Conservation (phyloP, 2,113 vertebrate genomes). For the Tyrannus savana region DNA sequence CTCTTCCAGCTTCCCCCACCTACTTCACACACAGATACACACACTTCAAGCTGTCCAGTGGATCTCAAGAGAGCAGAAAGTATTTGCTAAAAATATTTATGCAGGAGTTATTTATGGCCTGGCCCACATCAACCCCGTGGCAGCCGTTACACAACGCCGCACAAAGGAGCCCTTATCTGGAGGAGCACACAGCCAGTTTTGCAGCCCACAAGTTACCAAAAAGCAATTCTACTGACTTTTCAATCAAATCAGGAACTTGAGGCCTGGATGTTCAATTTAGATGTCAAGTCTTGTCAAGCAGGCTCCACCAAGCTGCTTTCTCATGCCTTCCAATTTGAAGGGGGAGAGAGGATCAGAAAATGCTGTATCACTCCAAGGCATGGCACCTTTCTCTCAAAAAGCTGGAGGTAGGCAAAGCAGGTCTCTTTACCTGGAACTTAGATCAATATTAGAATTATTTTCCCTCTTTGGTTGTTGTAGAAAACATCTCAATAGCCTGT, state of each 20-base stretch:
- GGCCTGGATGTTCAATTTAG: neutral
- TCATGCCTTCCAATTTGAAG: neutral
- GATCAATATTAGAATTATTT: neutral
- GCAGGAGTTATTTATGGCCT: slow-evolving; percentile 41
- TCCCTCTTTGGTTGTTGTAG: neutral
- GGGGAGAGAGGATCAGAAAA: neutral
- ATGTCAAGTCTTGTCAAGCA: neutral
- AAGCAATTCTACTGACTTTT: neutral
- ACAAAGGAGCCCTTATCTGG: slow-evolving; percentile 55
- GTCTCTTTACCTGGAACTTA: neutral
- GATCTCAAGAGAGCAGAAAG: slow-evolving; percentile 30
- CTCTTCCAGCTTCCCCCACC: neutral
- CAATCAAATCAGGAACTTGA: neutral
- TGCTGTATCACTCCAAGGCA: neutral
- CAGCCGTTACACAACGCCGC: neutral
- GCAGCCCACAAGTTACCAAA: neutral
- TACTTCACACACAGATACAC: neutral
- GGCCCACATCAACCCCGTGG: slow-evolving; percentile 1
- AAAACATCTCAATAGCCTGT: neutral
- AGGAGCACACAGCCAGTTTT: neutral
- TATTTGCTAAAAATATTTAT: slow-evolving; percentile 55
- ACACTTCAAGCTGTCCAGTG: neutral
- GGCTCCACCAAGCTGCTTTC: neutral
- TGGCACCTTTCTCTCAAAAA: neutral
- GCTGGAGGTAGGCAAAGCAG: neutral